These are phyloP conservation scores for Notothenia coriiceps DNA, from an alignment of 2,113 vertebrate species.

Conservation along the genomic window DNA sequence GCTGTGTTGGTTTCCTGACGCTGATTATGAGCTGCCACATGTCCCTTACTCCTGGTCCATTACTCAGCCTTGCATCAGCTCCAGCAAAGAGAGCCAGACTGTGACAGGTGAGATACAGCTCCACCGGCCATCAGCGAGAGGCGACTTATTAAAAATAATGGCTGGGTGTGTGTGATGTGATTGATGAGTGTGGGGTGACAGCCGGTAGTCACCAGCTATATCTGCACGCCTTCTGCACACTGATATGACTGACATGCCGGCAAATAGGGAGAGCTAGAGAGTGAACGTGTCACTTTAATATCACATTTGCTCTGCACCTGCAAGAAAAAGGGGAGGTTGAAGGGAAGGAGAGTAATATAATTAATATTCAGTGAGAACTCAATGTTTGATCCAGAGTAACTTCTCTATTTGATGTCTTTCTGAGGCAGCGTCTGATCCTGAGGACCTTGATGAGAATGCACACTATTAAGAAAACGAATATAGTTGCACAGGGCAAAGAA, in stretches of 20 bases:
- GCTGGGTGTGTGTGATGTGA: constrained; percentile 60
- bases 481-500: neutral
- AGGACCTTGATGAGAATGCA: constrained; percentile 2
- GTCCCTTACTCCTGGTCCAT: constrained; percentile 48
- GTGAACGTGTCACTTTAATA: constrained; percentile 55
- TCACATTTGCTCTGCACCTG: constrained; percentile 33
- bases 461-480: neutral
- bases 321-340: constrained; percentile 7
- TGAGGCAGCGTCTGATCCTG: constrained; percentile 6
- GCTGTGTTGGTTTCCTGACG: constrained; percentile 45
- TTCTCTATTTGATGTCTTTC: constrained; percentile 32
- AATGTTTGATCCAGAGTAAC: constrained; percentile 38
- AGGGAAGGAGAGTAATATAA: constrained; percentile 6
- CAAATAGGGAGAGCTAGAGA: constrained; percentile 21
- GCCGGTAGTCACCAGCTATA: constrained; percentile 55
- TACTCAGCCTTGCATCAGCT: constrained; percentile 62
- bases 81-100: constrained; percentile 19
- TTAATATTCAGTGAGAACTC: constrained; percentile 46
- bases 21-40: constrained; percentile 56
- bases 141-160: constrained; percentile 75
- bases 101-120: constrained; percentile 63
- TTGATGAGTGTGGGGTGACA: constrained; percentile 69
- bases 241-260: constrained; percentile 56
- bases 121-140: constrained; percentile 40
- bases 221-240: constrained; percentile 48